Evolutionary conservation across 2,113 vertebrate genomes (phyloP).

Genomic region (Pavo muticus): DNA sequence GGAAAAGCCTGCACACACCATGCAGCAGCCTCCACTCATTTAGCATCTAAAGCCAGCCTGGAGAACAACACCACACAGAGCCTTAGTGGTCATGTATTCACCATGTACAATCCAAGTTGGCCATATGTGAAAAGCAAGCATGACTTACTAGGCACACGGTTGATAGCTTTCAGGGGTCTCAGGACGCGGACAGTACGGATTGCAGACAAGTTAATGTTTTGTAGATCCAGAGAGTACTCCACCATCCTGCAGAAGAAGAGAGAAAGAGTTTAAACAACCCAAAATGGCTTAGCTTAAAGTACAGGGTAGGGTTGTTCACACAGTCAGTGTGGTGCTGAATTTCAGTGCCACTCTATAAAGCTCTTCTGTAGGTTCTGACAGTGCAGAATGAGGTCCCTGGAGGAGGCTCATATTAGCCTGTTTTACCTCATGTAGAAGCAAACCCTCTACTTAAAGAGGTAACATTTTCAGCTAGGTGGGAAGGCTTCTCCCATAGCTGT

Average conservation of each 20-base stretch:
- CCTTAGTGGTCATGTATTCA: background rate
- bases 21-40: background rate
- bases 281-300: background rate
- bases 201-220: slow-evolving; percentile 98
- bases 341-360: background rate
- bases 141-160: slow-evolving; percentile 96
- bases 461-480: background rate
- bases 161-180: slow-evolving; percentile 97
- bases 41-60: background rate
- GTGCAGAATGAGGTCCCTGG: background rate
- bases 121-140: background rate
- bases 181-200: slow-evolving; percentile 97
- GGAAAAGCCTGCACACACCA: background rate
- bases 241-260: slow-evolving; percentile 88
- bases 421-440: background rate
- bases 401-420: background rate
- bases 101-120: background rate
- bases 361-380: background rate
- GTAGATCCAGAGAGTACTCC: slow-evolving; percentile 97
- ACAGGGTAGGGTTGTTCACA: background rate
- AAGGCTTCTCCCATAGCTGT: background rate
- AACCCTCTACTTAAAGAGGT: background rate
- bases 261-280: slow-evolving; percentile 1
- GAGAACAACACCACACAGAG: background rate
- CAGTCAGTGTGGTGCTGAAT: background rate